These are phyloP conservation scores for Dryas iulia DNA, from an alignment of 1,140 invertebrate genomes.

Conservation along the genomic window DNA sequence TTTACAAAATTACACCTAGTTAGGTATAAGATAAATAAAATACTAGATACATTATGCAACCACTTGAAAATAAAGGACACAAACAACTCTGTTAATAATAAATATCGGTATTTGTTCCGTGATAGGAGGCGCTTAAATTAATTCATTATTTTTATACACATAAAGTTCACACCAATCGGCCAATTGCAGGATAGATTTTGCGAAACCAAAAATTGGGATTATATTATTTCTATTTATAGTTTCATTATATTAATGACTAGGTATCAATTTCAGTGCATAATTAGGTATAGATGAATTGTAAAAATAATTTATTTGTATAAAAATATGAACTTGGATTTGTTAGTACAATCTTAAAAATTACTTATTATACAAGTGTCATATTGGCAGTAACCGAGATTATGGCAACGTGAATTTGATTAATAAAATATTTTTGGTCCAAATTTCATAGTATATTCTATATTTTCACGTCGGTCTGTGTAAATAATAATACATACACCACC, in stretches of 20 bases:
- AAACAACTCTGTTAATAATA: slow-evolving; percentile 51
- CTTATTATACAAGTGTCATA: slow-evolving; percentile 71
- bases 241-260: slow-evolving; percentile 10
- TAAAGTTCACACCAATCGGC: slow-evolving; percentile 26
- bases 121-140: slow-evolving; percentile 37
- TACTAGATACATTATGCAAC: slow-evolving; percentile 61
- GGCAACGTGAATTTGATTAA: slow-evolving; percentile 76
- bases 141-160: slow-evolving; percentile 54
- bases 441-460: slow-evolving; percentile 56
- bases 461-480: slow-evolving; percentile 58
- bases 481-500: slow-evolving; percentile 71
- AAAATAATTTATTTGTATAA: slow-evolving; percentile 56
- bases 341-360: slow-evolving; percentile 47
- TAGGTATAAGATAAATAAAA: slow-evolving; percentile 62
- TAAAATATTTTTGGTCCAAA: slow-evolving; percentile 78
- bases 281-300: not conserved
- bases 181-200: not conserved
- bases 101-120: slow-evolving; percentile 53
- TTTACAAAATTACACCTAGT: slow-evolving; percentile 53
- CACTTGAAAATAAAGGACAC: slow-evolving; percentile 49
- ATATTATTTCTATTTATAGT: not conserved
- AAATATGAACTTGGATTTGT: slow-evolving; percentile 52
- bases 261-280: slow-evolving; percentile 1
- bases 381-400: slow-evolving; percentile 74
- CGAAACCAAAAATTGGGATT: not conserved